phyloP scores from a whole-genome alignment of 1,140 invertebrate species.

The Drosophila seguyi region DNA sequence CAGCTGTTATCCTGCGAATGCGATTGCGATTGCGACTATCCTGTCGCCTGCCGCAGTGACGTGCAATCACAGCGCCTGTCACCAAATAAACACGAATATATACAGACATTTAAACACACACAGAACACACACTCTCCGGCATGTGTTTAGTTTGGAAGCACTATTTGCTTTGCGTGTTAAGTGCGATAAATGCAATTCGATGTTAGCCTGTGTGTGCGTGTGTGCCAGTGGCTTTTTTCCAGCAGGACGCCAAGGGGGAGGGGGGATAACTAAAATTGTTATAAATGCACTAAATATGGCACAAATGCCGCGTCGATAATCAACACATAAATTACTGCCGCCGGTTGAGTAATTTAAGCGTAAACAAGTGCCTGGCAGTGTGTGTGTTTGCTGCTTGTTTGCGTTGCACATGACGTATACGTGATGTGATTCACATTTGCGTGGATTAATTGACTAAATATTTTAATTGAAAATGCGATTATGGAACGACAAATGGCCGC shows the following conservation, averaged over 20 bases:
- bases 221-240: not conserved
- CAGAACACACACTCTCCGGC: conserved; percentile 18
- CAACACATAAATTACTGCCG: conserved; percentile 72
- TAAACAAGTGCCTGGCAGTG: conserved; percentile 33
- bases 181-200: conserved; percentile 78
- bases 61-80: conserved; percentile 43
- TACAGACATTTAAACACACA: not conserved
- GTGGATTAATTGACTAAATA: conserved; percentile 76
- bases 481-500: conserved; percentile 56
- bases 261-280: conserved; percentile 12
- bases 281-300: conserved; percentile 36
- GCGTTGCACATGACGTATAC: conserved; percentile 61
- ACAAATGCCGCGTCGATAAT: conserved; percentile 61
- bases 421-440: conserved; percentile 53
- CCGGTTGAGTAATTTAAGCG: conserved; percentile 51
- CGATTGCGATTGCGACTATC: conserved; percentile 24
- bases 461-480: conserved; percentile 79
- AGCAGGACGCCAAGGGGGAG: conserved; percentile 9
- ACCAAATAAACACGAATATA: conserved; percentile 43
- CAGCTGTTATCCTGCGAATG: conserved; percentile 11
- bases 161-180: conserved; percentile 76
- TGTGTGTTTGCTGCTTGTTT: conserved; percentile 3
- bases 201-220: conserved; percentile 41
- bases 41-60: conserved; percentile 48
- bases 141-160: conserved; percentile 20